phyloP scores from a whole-genome alignment of 2,113 vertebrate species.

The Siniperca knerii region DNA sequence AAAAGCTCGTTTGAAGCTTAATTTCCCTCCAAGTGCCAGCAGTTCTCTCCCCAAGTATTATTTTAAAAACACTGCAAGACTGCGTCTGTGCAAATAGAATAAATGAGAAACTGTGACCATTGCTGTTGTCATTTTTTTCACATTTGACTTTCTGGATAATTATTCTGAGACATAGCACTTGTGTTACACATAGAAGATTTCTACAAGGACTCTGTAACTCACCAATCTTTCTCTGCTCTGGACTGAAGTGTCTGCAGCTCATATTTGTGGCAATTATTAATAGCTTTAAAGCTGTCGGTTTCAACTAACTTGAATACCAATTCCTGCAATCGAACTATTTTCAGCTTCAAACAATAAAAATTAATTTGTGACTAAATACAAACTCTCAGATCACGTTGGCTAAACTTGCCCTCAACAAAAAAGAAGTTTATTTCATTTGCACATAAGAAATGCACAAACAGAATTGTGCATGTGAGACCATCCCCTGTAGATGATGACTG shows the following conservation, averaged over 20 bases:
- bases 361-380: constrained; percentile 7
- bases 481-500: no score
- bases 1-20: constrained; percentile 36
- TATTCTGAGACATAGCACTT: background rate
- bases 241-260: constrained; percentile 7
- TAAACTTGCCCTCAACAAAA: background rate
- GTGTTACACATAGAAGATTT: background rate
- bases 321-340: background rate
- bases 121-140: background rate
- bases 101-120: constrained; percentile 10
- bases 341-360: constrained; percentile 3
- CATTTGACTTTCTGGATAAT: constrained; percentile 7
- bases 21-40: constrained; percentile 19
- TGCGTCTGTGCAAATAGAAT: constrained; percentile 11
- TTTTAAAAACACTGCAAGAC: constrained; percentile 28
- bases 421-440: background rate
- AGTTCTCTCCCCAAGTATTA: background rate
- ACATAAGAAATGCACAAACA: background rate
- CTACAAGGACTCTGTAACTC: background rate
- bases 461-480: background rate
- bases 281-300: constrained; percentile 23
- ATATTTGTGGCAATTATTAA: constrained; percentile 23
- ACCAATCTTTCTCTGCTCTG: background rate
- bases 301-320: constrained; percentile 3
- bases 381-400: constrained; percentile 11